phyloP scores from a whole-genome alignment of 1,140 invertebrate species.

The Ceratosolen solmsi region DNA sequence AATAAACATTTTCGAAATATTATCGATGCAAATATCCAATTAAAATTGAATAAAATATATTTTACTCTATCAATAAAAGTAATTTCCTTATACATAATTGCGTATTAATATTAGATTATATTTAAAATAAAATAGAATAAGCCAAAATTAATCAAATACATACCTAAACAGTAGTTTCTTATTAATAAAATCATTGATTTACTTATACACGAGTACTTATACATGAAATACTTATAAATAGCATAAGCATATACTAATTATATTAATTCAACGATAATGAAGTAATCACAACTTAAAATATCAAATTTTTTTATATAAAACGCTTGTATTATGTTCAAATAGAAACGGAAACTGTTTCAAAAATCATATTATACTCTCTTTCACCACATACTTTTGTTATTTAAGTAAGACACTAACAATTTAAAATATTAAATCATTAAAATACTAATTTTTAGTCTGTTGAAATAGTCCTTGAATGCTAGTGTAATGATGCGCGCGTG shows the following conservation, averaged over 20 bases:
- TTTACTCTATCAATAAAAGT: no score
- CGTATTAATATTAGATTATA: no score
- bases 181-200: no score
- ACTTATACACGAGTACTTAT: no score
- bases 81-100: no score
- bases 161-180: no score
- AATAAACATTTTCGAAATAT: no score
- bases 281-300: neutral
- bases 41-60: no score
- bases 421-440: conserved; percentile 5
- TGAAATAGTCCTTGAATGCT: conserved; percentile 18
- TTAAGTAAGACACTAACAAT: neutral
- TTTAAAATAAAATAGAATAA: no score
- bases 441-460: conserved; percentile 27
- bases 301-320: no score
- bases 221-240: neutral
- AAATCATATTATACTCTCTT: neutral
- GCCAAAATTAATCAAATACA: no score
- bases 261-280: neutral
- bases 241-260: neutral
- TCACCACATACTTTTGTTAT: neutral
- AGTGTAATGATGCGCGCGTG: neutral
- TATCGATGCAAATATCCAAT: no score
- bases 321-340: neutral
- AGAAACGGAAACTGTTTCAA: neutral